Evolutionary conservation across 2,888 invertebrate genomes (phyloP).

Genomic region (Phaedon cochleariae): DNA sequence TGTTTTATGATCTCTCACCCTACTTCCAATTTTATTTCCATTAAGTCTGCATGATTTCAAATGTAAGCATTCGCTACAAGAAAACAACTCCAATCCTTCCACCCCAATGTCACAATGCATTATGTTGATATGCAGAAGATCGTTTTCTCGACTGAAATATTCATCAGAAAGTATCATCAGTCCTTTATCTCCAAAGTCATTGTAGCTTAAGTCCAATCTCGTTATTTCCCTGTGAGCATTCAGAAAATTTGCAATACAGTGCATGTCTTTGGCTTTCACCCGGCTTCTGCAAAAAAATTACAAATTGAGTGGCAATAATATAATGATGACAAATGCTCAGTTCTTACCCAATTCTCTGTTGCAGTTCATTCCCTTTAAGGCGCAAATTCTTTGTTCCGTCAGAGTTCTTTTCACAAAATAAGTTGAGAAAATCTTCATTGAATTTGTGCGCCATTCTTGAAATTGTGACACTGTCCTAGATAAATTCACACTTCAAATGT

Average conservation of each 20-base stretch:
- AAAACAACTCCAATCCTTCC: conserved; percentile 52
- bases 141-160: conserved; percentile 62
- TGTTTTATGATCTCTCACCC: conserved; percentile 58
- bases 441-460: conserved; percentile 24
- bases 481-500: too few species aligned
- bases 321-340: neutral
- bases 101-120: conserved; percentile 67
- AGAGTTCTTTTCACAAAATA: conserved; percentile 64
- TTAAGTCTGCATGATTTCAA: conserved; percentile 66
- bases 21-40: conserved; percentile 68
- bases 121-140: conserved; percentile 66
- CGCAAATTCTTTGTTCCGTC: conserved; percentile 66
- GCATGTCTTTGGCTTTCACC: conserved; percentile 64
- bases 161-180: conserved; percentile 62
- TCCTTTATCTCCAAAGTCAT: conserved; percentile 66
- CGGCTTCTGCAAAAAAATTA: conserved; percentile 48
- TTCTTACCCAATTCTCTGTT: conserved; percentile 60
- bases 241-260: conserved; percentile 64
- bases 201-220: conserved; percentile 67
- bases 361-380: conserved; percentile 65
- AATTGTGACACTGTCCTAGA: neutral
- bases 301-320: neutral
- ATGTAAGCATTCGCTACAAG: conserved; percentile 54
- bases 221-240: conserved; percentile 62
- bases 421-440: conserved; percentile 50